Evolutionary conservation across 1,140 invertebrate species (phyloP), one percentile per base, ranked within the genome.

Genomic region (Ceratina japonica): DNA sequence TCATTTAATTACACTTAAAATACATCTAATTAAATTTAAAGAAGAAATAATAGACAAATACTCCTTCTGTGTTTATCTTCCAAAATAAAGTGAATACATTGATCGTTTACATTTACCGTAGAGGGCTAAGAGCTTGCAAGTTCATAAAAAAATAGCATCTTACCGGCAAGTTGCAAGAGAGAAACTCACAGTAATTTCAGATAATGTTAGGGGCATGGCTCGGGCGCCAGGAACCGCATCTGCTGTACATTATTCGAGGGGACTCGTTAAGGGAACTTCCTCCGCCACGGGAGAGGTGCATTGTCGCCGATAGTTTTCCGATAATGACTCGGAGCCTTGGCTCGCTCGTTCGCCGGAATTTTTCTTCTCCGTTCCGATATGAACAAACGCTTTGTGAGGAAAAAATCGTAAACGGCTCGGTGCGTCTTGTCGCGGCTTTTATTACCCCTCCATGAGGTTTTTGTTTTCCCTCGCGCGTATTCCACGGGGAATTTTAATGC

Each of bases 181-280:
- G 63, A 66, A 7, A 18, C 13, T 7, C 16, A n/a, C 13, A 58
- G 54, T 12, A 52, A 16, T 13, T 12, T 7, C 10, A 52, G 16
- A 22, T n/a, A 59, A 20, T 37, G 0, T 3, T 18, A 15, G 61
- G 37, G 31, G 16, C 15, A 52, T 31, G 27, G 27, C 27, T 31
- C 8, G 44, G 51, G 56, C 31, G 1, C 15, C 8, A 37, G 20
- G 1, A 22, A 3, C 18, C 15, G 73, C 73, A 68, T 75, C 51
- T 75, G 74, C 54, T 51, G 62, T 20, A 54, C 20, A 59, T 75
- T 75, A 75, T 75, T 75, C 37, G 20, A 59, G n/a, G 22, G 27
- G 37, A 64, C 59, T 68, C 74, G 27, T 31, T 31, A 44, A 75
- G 54, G 59, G 61, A 22, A 59, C 37, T 68, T 75, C 74, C 74